A percentile compares a stretch with the other conserved stretches of the same genome.
These are phyloP conservation scores for Luidia sarsii DNA, from an alignment of 53 echinoderm and acorn worm genomes.

Conservation along the genomic window DNA sequence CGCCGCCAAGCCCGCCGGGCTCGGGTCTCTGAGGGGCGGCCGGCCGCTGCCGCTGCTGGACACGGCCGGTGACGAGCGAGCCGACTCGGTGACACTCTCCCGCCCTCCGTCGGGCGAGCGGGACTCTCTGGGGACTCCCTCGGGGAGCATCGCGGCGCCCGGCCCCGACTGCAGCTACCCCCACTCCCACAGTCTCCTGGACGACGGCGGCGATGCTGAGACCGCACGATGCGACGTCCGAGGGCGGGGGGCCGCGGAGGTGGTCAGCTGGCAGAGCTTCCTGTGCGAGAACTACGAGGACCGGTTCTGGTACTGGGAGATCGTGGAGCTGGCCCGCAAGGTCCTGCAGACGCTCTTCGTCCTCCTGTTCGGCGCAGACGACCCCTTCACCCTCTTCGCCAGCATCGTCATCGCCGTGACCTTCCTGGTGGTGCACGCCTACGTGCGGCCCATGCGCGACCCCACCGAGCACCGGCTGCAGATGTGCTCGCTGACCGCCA, in stretches of 20 bases:
- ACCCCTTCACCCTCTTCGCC: slow-evolving; percentile 44
- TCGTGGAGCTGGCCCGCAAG: slow-evolving; percentile 43
- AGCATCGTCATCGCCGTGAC: slow-evolving; percentile 55
- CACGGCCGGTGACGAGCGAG: too few relatives aligned
- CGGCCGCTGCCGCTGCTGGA: too few relatives aligned
- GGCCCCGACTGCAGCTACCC: background rate
- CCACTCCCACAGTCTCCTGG: background rate
- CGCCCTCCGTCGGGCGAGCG: too few relatives aligned
- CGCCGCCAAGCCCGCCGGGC: too few relatives aligned
- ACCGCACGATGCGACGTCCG: too few relatives aligned
- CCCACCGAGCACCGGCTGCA: slow-evolving; percentile 53
- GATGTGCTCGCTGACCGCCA: slow-evolving; percentile 48
- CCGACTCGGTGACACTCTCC: too few relatives aligned
- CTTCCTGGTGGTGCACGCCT: slow-evolving; percentile 57
- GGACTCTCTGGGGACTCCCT: too few relatives aligned
- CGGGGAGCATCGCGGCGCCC: too few relatives aligned
- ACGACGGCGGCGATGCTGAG: background rate
- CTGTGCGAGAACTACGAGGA: slow-evolving; percentile 53
- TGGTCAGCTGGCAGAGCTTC: slow-evolving; percentile 26
- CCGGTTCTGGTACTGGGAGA: slow-evolving; percentile 61
- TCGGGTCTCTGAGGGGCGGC: too few relatives aligned
- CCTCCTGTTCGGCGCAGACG: slow-evolving; percentile 36
- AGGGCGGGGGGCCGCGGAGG: too few relatives aligned
- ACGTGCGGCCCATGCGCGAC: slow-evolving; percentile 63
- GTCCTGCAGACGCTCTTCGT: slow-evolving; percentile 36